Evolutionary conservation across 2,888 invertebrate genomes (phyloP).

Genomic region (Erynnis tages): DNA sequence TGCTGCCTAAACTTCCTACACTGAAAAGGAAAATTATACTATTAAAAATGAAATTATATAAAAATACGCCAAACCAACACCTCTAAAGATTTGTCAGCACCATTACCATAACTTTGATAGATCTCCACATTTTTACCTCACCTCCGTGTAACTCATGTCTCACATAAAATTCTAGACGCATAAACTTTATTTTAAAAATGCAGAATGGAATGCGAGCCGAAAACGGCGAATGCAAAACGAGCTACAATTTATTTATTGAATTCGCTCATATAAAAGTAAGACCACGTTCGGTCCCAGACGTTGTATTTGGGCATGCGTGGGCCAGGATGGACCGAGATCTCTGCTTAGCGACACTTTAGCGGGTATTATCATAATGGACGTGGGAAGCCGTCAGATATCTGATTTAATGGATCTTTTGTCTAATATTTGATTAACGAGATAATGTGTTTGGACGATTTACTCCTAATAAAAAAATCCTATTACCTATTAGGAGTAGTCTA

Average conservation of each 20-base stretch:
- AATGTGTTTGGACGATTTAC: constrained; percentile 2
- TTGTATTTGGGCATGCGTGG: constrained; percentile 8
- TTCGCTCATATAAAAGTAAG: constrained; percentile 1
- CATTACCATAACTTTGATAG: too few species aligned
- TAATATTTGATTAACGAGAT: background rate
- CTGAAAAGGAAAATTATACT: too few species aligned
- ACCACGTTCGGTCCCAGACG: background rate
- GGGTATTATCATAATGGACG: constrained; percentile 3
- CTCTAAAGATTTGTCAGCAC: too few species aligned
- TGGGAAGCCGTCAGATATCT: background rate
- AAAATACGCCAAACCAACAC: too few species aligned
- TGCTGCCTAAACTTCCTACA: too few species aligned
- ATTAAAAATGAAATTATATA: too few species aligned
- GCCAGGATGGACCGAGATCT: background rate
- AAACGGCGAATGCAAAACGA: constrained; percentile 7
- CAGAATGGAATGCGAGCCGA: constrained; percentile 1
- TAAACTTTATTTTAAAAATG: background rate
- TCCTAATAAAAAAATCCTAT: constrained; percentile 6
- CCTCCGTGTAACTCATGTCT: too few species aligned
- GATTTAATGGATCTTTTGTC: constrained; percentile 1
- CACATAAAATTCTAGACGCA: background rate
- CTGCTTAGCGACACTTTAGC: constrained; percentile 4
- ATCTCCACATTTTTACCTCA: too few species aligned
- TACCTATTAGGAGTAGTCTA: too few species aligned
- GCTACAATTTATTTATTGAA: constrained; percentile 7